Evolutionary conservation across 2,113 vertebrate genomes (phyloP).

Genomic region (Gallinago media): DNA sequence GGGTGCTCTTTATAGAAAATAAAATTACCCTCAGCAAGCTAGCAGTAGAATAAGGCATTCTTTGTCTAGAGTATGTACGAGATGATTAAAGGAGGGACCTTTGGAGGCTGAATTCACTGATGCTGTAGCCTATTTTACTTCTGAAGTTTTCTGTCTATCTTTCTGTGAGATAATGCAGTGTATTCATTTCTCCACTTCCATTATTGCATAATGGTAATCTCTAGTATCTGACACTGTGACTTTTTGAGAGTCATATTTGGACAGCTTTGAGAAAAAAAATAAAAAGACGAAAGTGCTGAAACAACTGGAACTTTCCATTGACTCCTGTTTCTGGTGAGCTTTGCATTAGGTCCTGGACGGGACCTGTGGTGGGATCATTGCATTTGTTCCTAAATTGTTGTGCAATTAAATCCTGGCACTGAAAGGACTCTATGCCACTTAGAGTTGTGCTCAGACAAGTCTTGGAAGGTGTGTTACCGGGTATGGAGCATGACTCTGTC

Average conservation of each 20-base stretch:
- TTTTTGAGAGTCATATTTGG: neutral
- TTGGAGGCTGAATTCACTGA: neutral
- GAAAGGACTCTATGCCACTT: neutral
- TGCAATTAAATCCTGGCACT: neutral
- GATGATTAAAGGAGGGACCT: constrained; percentile 1
- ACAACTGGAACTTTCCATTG: neutral
- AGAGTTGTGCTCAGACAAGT: neutral
- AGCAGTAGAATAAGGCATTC: neutral
- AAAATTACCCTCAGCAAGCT: neutral
- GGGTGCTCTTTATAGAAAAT: neutral
- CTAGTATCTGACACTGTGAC: neutral
- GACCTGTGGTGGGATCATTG: neutral
- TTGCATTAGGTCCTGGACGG: neutral
- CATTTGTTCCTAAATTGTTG: neutral
- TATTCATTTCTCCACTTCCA: neutral
- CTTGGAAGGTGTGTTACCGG: neutral
- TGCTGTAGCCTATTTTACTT: neutral
- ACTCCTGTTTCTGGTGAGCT: neutral
- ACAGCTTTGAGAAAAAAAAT: neutral
- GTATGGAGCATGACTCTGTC: no score
- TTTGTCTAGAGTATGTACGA: neutral
- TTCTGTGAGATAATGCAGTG: neutral
- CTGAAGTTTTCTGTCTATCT: neutral
- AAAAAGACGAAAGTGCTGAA: neutral
- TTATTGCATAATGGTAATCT: neutral